Conservation (phyloP, 2,797 vertebrate genomes). For the Falco peregrinus region DNA sequence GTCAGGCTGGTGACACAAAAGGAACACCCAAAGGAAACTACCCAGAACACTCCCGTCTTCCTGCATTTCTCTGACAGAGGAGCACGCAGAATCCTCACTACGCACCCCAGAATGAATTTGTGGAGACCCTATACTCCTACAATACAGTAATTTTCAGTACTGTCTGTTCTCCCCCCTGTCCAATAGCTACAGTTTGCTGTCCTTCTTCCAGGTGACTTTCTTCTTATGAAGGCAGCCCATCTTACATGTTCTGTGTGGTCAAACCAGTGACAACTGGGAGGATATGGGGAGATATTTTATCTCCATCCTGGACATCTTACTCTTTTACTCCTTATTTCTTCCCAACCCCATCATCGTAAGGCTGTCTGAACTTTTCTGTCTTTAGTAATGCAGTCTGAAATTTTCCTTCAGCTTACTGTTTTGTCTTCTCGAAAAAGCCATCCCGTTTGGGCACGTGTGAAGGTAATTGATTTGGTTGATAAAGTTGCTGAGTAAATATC, state of each 20-base stretch:
- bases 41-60: neutral
- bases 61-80: neutral
- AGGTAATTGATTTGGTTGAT: slow-evolving; percentile 98
- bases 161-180: neutral
- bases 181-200: neutral
- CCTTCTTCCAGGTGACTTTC: neutral
- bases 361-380: neutral
- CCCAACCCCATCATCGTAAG: neutral
- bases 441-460: slow-evolving; percentile 93
- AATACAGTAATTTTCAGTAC: neutral
- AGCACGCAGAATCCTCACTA: neutral
- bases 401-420: slow-evolving; percentile 80
- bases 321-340: neutral
- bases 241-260: neutral
- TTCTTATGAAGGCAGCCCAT: neutral
- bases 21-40: neutral
- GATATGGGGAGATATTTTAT: neutral
- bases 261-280: fast-evolving
- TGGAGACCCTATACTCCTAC: neutral
- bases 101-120: neutral
- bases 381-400: neutral
- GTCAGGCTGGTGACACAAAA: neutral
- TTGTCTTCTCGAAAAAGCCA: slow-evolving; percentile 99
- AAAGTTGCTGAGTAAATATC: slow-evolving; percentile 98
- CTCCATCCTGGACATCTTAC: fast-evolving